Evolutionary conservation across 2,888 invertebrate species (phyloP).

Genomic region (Metacarcinus magister): DNA sequence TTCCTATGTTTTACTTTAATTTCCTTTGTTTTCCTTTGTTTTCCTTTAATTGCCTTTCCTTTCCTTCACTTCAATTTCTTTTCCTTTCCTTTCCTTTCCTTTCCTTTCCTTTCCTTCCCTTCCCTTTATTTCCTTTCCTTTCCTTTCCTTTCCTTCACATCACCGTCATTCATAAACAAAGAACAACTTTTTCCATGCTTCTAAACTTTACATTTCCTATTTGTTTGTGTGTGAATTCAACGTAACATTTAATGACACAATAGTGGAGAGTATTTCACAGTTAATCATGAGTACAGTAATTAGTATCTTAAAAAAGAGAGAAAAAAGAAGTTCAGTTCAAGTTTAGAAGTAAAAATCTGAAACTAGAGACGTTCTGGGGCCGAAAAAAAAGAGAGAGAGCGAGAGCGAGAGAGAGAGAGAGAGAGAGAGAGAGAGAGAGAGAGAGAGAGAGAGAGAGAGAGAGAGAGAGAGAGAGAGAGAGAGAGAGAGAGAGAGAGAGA

Average conservation of each 20-base stretch:
- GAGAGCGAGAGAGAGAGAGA: no score
- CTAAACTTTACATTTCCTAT: no score
- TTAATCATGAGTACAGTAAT: background rate
- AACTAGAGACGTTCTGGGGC: background rate
- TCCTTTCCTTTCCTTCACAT: background rate
- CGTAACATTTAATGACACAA: background rate
- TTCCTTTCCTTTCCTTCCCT: background rate
- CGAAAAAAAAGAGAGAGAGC: no score
- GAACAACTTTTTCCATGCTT: background rate
- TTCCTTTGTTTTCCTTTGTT: no score
- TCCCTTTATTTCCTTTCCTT: background rate
- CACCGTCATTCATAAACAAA: background rate
- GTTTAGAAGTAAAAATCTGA: background rate
- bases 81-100: background rate
- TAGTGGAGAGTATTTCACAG: background rate
- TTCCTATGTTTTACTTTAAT: no score
- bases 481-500: no score
- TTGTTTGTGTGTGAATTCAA: no score
- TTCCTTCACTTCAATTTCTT: no score
- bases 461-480: no score
- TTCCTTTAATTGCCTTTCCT: no score
- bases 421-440: no score
- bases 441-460: no score
- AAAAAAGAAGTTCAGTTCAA: background rate
- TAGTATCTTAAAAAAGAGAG: background rate